These are phyloP conservation scores for Oryzias woworae DNA, from an alignment of 2,113 vertebrate species.

Conservation along the genomic window DNA sequence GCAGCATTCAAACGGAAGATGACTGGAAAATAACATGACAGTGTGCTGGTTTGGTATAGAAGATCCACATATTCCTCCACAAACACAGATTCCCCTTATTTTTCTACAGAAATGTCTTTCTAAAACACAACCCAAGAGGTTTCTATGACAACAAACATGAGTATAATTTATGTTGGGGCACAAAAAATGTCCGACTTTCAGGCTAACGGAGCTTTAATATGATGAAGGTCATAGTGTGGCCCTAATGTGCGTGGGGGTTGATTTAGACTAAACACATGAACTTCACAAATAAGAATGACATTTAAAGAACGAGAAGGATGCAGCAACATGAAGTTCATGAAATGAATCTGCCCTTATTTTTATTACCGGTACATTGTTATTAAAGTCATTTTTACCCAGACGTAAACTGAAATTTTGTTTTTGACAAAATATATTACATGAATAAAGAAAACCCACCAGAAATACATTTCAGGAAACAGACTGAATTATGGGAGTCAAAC, in stretches of 20 bases:
- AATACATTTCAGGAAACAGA: constrained; percentile 24
- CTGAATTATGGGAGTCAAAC: constrained; percentile 18
- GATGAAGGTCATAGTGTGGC: too few species aligned
- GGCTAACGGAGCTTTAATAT: too few species aligned
- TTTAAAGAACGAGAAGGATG: too few species aligned
- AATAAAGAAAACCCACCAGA: constrained; percentile 59
- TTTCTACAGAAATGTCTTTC: background rate
- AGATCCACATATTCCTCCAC: background rate
- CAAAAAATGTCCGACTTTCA: too few species aligned
- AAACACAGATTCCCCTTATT: constrained; percentile 2
- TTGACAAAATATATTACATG: constrained; percentile 38
- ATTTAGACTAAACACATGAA: too few species aligned
- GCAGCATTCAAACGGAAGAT: constrained; percentile 10
- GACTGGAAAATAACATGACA: constrained; percentile 3
- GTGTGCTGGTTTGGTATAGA: constrained; percentile 4
- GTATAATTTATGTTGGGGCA: too few species aligned
- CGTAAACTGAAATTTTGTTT: background rate
- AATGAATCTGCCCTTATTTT: too few species aligned
- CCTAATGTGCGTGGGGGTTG: too few species aligned
- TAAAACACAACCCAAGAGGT: background rate
- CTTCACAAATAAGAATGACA: too few species aligned
- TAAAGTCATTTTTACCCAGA: too few species aligned
- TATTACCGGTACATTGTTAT: too few species aligned
- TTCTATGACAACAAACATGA: background rate
- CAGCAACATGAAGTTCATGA: too few species aligned